These are phyloP conservation scores for Apostichopus californicus DNA, from an alignment of 35 echinoderm and acorn worm genomes.

Conservation along the genomic window DNA sequence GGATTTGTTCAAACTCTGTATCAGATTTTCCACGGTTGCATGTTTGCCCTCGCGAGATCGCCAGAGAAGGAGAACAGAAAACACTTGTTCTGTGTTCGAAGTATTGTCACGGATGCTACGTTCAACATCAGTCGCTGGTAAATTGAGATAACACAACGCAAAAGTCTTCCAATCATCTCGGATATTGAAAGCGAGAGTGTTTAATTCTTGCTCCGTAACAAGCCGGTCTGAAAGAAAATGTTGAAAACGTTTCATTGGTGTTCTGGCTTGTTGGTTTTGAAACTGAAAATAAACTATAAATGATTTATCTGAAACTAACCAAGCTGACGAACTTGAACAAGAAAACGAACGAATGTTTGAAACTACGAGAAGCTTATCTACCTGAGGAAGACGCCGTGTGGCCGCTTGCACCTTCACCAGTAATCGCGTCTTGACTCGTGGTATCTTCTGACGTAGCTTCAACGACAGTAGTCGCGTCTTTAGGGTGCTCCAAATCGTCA, in stretches of 20 bases:
- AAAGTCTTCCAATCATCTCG: conserved; percentile 4
- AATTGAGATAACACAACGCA: neutral
- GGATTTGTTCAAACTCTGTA: neutral
- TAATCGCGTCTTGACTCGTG: neutral
- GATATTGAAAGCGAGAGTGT: neutral
- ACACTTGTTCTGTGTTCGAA: neutral
- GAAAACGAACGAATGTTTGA: too few species aligned
- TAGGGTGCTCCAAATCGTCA: neutral
- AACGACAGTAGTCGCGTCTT: too few species aligned
- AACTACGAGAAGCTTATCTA: too few species aligned
- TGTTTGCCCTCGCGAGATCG: neutral
- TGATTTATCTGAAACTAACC: too few species aligned
- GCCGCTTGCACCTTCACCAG: too few species aligned
- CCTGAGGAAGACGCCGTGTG: too few species aligned
- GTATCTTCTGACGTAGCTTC: neutral
- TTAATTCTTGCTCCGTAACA: neutral
- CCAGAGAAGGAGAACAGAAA: neutral
- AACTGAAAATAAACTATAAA: too few species aligned
- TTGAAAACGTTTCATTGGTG: too few species aligned
- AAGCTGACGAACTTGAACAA: too few species aligned
- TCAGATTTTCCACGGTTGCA: neutral
- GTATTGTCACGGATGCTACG: neutral
- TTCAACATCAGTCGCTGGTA: conserved; percentile 3
- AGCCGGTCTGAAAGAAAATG: neutral
- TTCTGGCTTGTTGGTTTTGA: too few species aligned